These are phyloP conservation scores for Bimastos eiseni DNA, from an alignment of 2,888 invertebrate species.

Conservation along the genomic window DNA sequence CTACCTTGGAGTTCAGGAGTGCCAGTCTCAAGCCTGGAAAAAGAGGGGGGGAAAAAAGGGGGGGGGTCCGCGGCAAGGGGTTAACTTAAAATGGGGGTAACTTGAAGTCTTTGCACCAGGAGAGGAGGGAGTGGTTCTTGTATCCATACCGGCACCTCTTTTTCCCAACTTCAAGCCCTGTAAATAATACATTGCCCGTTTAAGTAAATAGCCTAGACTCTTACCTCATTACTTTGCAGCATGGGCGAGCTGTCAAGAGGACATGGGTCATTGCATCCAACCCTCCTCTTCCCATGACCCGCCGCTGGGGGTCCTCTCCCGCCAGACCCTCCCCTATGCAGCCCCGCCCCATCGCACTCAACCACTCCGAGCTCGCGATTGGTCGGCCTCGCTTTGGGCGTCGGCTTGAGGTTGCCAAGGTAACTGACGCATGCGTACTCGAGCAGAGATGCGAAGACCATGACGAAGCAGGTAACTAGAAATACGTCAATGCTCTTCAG, in stretches of 20 bases:
- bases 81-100: too few species aligned
- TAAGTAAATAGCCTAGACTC: too few species aligned
- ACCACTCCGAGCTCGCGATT: background rate
- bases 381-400: background rate
- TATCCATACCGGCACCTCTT: too few species aligned
- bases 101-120: too few species aligned
- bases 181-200: too few species aligned
- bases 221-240: background rate
- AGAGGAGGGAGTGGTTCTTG: too few species aligned
- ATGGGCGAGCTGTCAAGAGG: background rate
- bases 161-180: too few species aligned
- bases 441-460: constrained; percentile 95
- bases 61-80: too few species aligned
- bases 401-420: constrained; percentile 64
- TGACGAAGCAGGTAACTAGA: constrained; percentile 94
- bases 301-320: background rate
- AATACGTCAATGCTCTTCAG: constrained; percentile 81
- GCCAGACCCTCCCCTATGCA: background rate
- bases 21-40: too few species aligned
- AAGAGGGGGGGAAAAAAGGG: too few species aligned
- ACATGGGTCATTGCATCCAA: background rate
- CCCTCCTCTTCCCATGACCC: background rate
- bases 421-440: constrained; percentile 97
- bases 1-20: too few species aligned
- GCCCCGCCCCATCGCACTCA: background rate